Base-by-base conservation (phyloP, 2,888 invertebrate species). In the Tenthredo scrophulariae region DNA sequence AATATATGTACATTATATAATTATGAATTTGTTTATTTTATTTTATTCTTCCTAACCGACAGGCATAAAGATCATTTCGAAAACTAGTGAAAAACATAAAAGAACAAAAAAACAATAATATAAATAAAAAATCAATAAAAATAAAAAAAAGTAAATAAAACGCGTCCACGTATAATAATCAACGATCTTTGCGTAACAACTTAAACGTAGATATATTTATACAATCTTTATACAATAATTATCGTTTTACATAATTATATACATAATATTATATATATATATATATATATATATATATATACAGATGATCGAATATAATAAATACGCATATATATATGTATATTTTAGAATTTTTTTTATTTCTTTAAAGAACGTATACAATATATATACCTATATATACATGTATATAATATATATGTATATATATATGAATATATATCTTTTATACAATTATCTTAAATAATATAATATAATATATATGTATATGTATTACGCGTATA, bases 291-390 rank as follows among this genome's bases (percentile, higher is more conserved):
- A 33, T 33, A 33, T 4, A 37, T 37, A 37, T 7, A 37, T 37
- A 72, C 40, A n/a, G 37, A 72, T 72, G 33, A 72, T 72, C 40
- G 37, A 29, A 72, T n/a, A 72, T 85, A 87, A 85, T 22, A 82
- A 86, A 83, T 86, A 33, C 70, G 85, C 79, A 77, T 18, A 54
- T 54, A 58, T 37, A 80, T 62, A 62, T 80, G 62, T 80, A 80
- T 80, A 80, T 62, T 80, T 80, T 62, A 22, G 37, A 80, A 40
- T 62, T 22, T 74, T 43, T 74, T 72, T 40, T 74, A 43, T 22
- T 43, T 77, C 2, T 77, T 77, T 77, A 18, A 50, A 70, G 54
- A 70, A 70, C 33, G 50, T 43, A 70, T 70, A 72, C 72, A 84
- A 67, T 83, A 70, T 43, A 83, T 37, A 82, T 37, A 40, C 33